Evolutionary conservation across 2,888 invertebrate species (phyloP).

Genomic region (Sicus ferrugineus): DNA sequence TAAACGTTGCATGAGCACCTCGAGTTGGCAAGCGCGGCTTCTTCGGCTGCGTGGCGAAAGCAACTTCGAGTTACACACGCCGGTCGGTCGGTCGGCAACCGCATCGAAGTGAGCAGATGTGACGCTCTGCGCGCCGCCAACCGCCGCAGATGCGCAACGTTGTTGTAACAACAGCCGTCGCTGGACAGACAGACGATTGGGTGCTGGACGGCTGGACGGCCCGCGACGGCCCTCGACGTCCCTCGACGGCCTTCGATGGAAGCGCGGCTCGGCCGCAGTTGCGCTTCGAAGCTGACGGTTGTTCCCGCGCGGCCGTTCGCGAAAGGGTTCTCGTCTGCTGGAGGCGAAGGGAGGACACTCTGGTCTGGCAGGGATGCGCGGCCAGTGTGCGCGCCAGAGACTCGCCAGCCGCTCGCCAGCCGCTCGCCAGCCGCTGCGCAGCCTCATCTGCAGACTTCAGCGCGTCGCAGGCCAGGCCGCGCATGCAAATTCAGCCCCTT

Average conservation of each 20-base stretch:
- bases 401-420: not conserved
- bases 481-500: no score
- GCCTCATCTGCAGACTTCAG: not conserved
- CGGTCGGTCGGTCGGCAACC: not conserved
- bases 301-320: not conserved
- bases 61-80: not conserved
- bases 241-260: not conserved
- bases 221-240: not conserved
- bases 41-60: no score
- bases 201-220: not conserved
- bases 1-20: no score
- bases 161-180: slow-evolving; percentile 27
- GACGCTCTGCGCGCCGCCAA: slow-evolving; percentile 1
- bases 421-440: not conserved
- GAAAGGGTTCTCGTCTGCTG: no score
- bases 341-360: no score
- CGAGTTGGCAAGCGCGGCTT: no score
- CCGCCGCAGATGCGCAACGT: slow-evolving; percentile 16
- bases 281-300: not conserved
- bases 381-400: not conserved
- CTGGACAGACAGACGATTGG: not conserved
- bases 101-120: slow-evolving; percentile 16
- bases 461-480: not conserved
- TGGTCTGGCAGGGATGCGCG: no score
- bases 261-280: not conserved